Base-by-base conservation (phyloP, 2,888 invertebrate genomes). In the Ormyrus thymus region DNA sequence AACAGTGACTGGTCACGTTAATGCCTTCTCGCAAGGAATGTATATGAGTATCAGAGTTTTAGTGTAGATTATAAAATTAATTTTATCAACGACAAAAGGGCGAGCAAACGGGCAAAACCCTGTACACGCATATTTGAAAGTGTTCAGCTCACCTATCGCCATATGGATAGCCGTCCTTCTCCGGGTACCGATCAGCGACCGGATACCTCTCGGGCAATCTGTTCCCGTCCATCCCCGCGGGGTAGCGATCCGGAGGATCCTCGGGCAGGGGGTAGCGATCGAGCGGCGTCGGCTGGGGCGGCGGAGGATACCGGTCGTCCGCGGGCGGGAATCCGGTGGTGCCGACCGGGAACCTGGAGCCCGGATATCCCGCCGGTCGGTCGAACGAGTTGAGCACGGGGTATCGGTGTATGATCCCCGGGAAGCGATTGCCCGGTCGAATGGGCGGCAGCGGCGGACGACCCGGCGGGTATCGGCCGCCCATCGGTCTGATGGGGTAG, bases 171-270 rank as follows among this genome's bases (percentile, higher is more conserved):
- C 84, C 78, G 76, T 89, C 87, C 71, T 88, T 89, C 4, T 88
- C 88, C 0, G 87, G 89, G 81, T 87, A 90, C 70, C 90, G 84
- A 64, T 90, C 90, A 69, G 83, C 84, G 53, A 73, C 61, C 1
- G 93, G 93, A 91, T 92, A 93, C 87, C 92, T 92, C 84, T 92
- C 92, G 87, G 81, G 91, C 84, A 90, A 90, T 82, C 85, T 82
- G 46, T 86, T 85, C 81, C 91, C 90, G n/a, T 84, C 87, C 11
- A 85, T 81, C n/a, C 81, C 81, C 15, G 82, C 82, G 0, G 90
- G 90, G 82, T 87, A 90, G 1, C 90, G 85, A 74, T 88, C 88
- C 48, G 87, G 5, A 0, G 86, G 82, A 81, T 89, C 88, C 8
- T 87, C 87, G 0, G 86, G 80, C 10, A 87, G 85, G 0, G 86